phyloP scores from a whole-genome alignment of 2,888 invertebrate species.

The Eupsilia transversa region DNA sequence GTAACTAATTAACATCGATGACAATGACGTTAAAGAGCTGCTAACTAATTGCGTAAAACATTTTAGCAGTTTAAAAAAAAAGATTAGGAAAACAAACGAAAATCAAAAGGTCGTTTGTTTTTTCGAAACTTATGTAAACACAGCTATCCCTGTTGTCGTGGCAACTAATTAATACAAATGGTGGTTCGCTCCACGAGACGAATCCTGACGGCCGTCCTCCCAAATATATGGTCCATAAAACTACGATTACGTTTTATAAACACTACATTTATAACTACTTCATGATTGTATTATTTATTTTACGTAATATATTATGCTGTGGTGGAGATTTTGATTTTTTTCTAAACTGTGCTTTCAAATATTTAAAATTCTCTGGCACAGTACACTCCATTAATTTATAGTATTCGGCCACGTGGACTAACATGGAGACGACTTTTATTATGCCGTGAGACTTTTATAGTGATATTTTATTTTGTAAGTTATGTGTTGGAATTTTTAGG shows the following conservation, averaged over 20 bases:
- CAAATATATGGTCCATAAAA: constrained; percentile 88
- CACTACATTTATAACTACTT: constrained; percentile 90
- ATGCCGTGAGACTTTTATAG: constrained; percentile 42
- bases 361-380: constrained; percentile 89
- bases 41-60: too few relatives aligned
- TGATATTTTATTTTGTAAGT: constrained; percentile 39
- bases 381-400: constrained; percentile 90
- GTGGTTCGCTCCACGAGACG: constrained; percentile 66
- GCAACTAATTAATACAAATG: constrained; percentile 85
- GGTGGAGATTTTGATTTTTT: constrained; percentile 87
- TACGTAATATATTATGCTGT: constrained; percentile 89
- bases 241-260: constrained; percentile 89
- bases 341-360: constrained; percentile 89
- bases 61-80: too few relatives aligned
- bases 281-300: constrained; percentile 91
- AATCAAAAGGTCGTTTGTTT: constrained; percentile 25
- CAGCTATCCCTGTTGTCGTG: constrained; percentile 69
- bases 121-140: constrained; percentile 62
- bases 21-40: background rate
- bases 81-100: constrained; percentile 29
- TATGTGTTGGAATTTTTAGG: constrained; percentile 14
- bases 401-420: constrained; percentile 76
- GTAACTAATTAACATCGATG: background rate
- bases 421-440: constrained; percentile 75
- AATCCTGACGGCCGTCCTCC: constrained; percentile 73